Conservation (phyloP, 2,113 vertebrate genomes). For the Chloebia gouldiae region DNA sequence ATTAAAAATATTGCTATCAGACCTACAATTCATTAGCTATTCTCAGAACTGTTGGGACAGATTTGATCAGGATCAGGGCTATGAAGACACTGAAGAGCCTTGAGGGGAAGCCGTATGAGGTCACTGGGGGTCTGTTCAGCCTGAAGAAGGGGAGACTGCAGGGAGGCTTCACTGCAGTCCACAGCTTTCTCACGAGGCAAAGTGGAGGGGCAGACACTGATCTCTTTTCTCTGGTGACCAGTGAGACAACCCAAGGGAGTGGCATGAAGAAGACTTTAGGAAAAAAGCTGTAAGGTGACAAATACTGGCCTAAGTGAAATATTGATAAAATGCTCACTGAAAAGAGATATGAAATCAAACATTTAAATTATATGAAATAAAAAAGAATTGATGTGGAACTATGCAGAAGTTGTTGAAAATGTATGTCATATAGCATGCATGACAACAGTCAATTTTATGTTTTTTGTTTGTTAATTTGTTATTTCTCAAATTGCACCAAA, state of each 20-base stretch:
- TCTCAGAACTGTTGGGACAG: background rate
- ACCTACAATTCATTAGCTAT: background rate
- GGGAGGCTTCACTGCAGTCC: background rate
- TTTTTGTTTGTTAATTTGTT: background rate
- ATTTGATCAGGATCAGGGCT: background rate
- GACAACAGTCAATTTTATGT: background rate
- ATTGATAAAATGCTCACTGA: background rate
- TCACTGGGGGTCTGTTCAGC: background rate
- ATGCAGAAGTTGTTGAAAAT: background rate
- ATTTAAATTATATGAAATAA: background rate
- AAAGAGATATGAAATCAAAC: background rate
- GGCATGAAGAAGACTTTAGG: background rate
- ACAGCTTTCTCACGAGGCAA: background rate
- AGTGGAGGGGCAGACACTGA: background rate
- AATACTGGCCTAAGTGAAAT: background rate
- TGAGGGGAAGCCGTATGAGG: rapidly evolving
- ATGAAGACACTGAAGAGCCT: rapidly evolving
- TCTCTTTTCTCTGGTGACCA: background rate
- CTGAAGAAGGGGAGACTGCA: background rate
- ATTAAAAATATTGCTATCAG: background rate
- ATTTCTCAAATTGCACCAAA: background rate
- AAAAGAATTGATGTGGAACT: rapidly evolving
- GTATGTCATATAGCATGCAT: background rate
- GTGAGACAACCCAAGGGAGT: background rate
- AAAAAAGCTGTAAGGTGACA: background rate